phyloP scores from a whole-genome alignment of 1,140 invertebrate genomes.

The Holotrichia oblita region DNA sequence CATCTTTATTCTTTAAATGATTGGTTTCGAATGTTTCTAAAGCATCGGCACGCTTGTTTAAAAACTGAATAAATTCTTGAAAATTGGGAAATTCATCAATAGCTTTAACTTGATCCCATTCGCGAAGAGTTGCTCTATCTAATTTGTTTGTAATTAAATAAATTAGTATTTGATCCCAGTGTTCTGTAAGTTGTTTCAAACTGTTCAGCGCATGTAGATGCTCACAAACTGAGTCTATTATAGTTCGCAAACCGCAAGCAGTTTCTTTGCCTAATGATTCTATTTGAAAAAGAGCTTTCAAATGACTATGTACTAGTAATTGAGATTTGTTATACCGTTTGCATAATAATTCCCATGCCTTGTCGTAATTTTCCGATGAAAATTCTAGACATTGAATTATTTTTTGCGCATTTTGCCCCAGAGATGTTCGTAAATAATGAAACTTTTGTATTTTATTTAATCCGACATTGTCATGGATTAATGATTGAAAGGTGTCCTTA shows the following conservation, averaged over 20 bases:
- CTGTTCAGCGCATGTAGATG: background rate
- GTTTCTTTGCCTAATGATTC: too few relatives aligned
- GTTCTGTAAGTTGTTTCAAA: background rate
- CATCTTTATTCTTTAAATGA: background rate
- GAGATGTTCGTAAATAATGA: too few relatives aligned
- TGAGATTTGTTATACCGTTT: too few relatives aligned
- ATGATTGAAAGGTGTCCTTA: too few relatives aligned
- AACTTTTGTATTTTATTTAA: too few relatives aligned
- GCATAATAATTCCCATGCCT: too few relatives aligned
- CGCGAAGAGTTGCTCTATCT: background rate
- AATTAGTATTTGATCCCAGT: background rate
- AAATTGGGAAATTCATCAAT: background rate
- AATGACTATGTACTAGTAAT: too few relatives aligned
- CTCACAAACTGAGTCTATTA: background rate
- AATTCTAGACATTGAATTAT: too few relatives aligned
- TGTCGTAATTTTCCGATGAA: too few relatives aligned
- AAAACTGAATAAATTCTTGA: background rate
- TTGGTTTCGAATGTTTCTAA: background rate
- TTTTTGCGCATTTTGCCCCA: too few relatives aligned
- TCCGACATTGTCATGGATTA: too few relatives aligned
- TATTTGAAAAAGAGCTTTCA: too few relatives aligned
- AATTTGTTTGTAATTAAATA: background rate
- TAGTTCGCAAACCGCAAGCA: background rate
- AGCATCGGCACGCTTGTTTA: background rate
- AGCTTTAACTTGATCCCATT: background rate